Percentiles rank a stretch among this genome's conserved stretches.
phyloP scores from a whole-genome alignment of 2,888 invertebrate genomes.

The Melikaiella ostensackeni region DNA sequence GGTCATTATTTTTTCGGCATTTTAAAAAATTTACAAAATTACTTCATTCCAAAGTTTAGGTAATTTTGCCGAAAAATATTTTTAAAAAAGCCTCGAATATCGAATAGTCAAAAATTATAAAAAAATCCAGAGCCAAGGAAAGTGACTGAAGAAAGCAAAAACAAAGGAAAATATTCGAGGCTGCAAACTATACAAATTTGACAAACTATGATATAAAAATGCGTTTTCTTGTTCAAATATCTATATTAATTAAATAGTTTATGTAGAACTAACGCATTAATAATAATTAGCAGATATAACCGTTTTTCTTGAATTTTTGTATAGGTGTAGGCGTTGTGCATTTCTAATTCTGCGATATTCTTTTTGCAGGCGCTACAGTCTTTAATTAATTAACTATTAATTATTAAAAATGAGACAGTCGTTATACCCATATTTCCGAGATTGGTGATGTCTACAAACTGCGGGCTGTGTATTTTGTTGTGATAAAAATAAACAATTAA shows the following conservation, averaged over 20 bases:
- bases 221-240: constrained; percentile 62
- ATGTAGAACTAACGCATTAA: constrained; percentile 58
- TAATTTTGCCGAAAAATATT: too few species aligned
- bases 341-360: constrained; percentile 5
- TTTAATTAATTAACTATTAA: constrained; percentile 24
- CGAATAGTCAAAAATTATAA: too few species aligned
- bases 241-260: constrained; percentile 62
- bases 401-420: constrained; percentile 21
- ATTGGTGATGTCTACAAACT: not conserved
- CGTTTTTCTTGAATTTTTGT: constrained; percentile 42
- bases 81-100: too few species aligned
- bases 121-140: not conserved
- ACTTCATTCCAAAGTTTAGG: too few species aligned
- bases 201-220: constrained; percentile 69
- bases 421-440: not conserved
- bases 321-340: constrained; percentile 18
- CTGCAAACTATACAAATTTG: constrained; percentile 65
- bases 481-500: not conserved
- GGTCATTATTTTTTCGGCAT: too few species aligned
- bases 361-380: constrained; percentile 8
- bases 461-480: not conserved
- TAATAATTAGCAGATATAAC: constrained; percentile 51
- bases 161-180: constrained; percentile 66
- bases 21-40: too few species aligned
- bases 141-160: not conserved